Base-by-base conservation (phyloP, 2,797 vertebrate species). In the Manis javanica region DNA sequence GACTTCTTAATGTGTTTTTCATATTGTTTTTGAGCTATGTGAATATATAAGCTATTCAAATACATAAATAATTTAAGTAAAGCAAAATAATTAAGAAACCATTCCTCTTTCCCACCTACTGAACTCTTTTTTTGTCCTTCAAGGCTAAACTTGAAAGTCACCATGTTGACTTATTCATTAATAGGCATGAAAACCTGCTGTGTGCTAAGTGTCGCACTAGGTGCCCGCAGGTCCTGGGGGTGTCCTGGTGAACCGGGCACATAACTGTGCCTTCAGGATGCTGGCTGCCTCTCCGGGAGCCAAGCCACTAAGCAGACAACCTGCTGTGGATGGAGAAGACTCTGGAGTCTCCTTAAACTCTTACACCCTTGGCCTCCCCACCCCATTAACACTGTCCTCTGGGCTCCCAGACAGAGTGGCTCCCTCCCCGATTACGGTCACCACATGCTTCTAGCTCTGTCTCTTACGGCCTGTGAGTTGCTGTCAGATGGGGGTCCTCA, bases 11-110 rank as follows among this genome's bases (percentile, higher is more conserved):
- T 75, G 15, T 82, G 12, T 71, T 49, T 66, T 23, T 86, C 81
- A 81, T 12, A 15, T 16, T 46, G n/a, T 81, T 78, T 90, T 87
- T 90, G 26, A 87, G 63, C 23, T 63, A n/a, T 31, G 10, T 94
- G 9, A 85, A 24, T 94, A 49, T 34, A 86, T 53, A 66, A 68
- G 31, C 31, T 68, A 82, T 66, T 94, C 77, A 74, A 74, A 96
- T 49, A 87, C 4, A 46, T 49, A 66, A 84, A 79, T 81, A 57
- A 83, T 84, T 46, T 57, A 51, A 94, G 37, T 71, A 68, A 94
- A 66, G 11, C 34, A 64, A 90, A 88, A 63, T 46, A 69, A 59
- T 51, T 57, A 59, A 69, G 71, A 74, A 37, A 14, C 2, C 18
- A 59, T 39, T 26, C 11, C 13, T 18, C 29, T 96, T 63, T 57